Evolutionary conservation across 2,113 vertebrate species (phyloP), one percentile per base, ranked within the genome.

Genomic region (Okapia johnstoni): DNA sequence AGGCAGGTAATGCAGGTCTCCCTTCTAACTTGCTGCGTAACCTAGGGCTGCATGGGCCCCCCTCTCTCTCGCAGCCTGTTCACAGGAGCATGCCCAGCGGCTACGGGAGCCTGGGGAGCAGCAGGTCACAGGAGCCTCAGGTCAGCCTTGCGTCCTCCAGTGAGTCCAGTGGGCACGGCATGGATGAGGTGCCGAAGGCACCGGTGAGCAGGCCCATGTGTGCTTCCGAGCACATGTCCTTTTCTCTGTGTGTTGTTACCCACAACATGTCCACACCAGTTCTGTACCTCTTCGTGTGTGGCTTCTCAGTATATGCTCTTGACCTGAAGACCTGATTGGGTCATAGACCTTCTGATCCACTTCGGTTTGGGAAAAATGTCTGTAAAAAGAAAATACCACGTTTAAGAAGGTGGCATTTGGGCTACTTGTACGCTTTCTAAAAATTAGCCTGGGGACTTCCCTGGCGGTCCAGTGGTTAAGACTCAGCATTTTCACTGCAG

Each of bases 21-120:
- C 33, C 11, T 21, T 8, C 50, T 17, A 2, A 17, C 15, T 16
- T 70, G 13, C 73, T 2, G 1, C 2, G 3, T 9, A 23, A 7
- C 43, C 48, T 7, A 2, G 40, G 10, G 28, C 79, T 57, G 11
- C 2, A 0, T 0, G 3, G 26, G 5, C 85, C 33, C 7, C 88
- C 66, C 63, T 50, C 7, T 85, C 4, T 92, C 33, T 13, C 85
- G 0, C 97, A 99, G 99, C 99, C 99, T 0, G 99, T 99, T 46
- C 99, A 99, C 54, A 98, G 98, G 97, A 99, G 99, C 6, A 98
- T 99, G n/a, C 99, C 99, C 96, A 99, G 99, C 14, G 99, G 99
- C 96, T 99, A 99, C 1, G 99, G 99, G 88, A 99, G 99, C 97
- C 98, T 99, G 90, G 99, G 99, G 15, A 99, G 99, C 98, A 99